phyloP scores from a whole-genome alignment of 2,888 invertebrate species.

The Hoplodrina ambigua region DNA sequence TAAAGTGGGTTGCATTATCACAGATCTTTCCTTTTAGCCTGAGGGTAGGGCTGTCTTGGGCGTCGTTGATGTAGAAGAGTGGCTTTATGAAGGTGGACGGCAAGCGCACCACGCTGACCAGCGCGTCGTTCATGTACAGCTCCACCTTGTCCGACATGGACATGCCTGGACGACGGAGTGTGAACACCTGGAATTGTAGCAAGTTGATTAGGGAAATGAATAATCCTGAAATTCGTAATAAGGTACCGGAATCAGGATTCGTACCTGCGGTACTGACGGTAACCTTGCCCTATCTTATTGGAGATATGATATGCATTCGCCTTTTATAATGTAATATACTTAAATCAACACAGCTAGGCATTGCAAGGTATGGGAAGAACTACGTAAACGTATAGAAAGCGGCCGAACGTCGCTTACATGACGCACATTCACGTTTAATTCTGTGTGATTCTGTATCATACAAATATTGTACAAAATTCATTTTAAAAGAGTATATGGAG shows the following conservation, averaged over 20 bases:
- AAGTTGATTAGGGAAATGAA: background rate
- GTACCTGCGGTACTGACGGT: background rate
- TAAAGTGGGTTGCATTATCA: slow-evolving; percentile 7
- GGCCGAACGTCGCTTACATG: too few relatives aligned
- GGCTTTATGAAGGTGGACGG: slow-evolving; percentile 75
- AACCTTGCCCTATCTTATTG: too few relatives aligned
- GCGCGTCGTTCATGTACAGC: slow-evolving; percentile 66
- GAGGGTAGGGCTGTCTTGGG: slow-evolving; percentile 66
- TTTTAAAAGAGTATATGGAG: too few relatives aligned
- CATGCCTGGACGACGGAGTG: slow-evolving; percentile 74
- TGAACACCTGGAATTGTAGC: slow-evolving; percentile 70
- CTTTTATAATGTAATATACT: too few relatives aligned
- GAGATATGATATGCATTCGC: too few relatives aligned
- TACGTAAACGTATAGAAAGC: too few relatives aligned
- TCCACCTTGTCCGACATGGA: slow-evolving; percentile 77
- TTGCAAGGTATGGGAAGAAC: too few relatives aligned
- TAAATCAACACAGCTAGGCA: too few relatives aligned
- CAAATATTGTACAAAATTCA: too few relatives aligned
- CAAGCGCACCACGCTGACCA: slow-evolving; percentile 73
- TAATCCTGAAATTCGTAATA: background rate
- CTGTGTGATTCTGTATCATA: too few relatives aligned
- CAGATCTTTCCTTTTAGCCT: slow-evolving; percentile 69
- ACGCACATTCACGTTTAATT: too few relatives aligned
- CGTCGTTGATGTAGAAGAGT: slow-evolving; percentile 72
- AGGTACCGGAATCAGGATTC: background rate